Evolutionary conservation across 2,888 invertebrate species (phyloP).

Genomic region (Strigamia crassipes): DNA sequence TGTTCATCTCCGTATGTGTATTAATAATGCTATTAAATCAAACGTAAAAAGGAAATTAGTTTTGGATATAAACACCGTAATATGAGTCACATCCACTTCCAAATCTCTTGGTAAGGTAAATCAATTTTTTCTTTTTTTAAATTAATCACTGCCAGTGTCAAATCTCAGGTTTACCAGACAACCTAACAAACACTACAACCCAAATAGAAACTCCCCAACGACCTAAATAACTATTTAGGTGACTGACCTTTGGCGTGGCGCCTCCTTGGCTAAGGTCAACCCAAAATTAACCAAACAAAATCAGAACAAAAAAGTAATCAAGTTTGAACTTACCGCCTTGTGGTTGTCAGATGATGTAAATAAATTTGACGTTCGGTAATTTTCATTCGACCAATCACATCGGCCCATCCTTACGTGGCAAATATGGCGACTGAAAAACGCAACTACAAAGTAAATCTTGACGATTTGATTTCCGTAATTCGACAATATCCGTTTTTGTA

Average conservation of each 20-base stretch:
- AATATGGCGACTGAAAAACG: constrained; percentile 24
- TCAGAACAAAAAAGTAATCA: neutral
- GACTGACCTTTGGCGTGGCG: too few species aligned
- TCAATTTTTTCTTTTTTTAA: too few species aligned
- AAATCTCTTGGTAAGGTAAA: too few species aligned
- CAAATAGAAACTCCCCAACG: too few species aligned
- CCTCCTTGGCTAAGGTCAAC: too few species aligned
- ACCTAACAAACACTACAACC: too few species aligned
- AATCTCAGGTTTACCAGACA: too few species aligned
- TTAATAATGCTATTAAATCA: neutral
- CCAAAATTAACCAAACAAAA: neutral
- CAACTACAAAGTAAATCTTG: constrained; percentile 16
- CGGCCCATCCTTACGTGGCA: neutral
- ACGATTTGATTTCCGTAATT: neutral
- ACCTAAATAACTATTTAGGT: too few species aligned
- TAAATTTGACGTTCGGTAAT: neutral
- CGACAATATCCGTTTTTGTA: constrained; percentile 23
- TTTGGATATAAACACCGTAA: neutral
- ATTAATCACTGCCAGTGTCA: too few species aligned
- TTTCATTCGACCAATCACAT: constrained; percentile 12
- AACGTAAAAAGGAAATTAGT: neutral
- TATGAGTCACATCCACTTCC: too few species aligned
- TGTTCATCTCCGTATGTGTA: neutral
- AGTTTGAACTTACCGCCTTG: constrained; percentile 5
- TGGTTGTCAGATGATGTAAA: neutral